Evolutionary conservation across 2,888 invertebrate species (phyloP), one percentile per base, ranked within the genome.

Genomic region (Macaria liturata): DNA sequence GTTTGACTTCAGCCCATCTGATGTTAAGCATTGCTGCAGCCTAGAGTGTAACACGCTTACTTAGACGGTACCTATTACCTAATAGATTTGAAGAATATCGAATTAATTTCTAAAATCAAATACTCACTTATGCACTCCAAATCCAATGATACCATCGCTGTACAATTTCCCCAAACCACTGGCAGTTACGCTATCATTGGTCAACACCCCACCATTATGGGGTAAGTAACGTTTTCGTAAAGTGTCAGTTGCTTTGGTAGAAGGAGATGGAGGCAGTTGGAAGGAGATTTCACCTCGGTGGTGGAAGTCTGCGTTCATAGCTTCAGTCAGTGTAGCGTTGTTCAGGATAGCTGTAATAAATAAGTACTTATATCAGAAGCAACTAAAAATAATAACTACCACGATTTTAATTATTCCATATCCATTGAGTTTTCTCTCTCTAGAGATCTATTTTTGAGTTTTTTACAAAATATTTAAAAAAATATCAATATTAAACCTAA

Each of bases 271-370:
- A 39, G 89, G 83, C 65, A 95, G 93, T 67, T 93, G 94, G 67
- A 95, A 95, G 6, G 93, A 87, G 7, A 95, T 92, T 0, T 95
- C 94, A 0, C 95, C 95, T 6, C 93, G 64, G 49, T 81, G 81
- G 2, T 93, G 86, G 84, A 95, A 95, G 47, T 95, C 84, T 0
- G 84, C 74, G 58, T 94, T 93, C 67, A 95, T 78, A n/a, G 92
- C 80, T 8, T 88, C 69, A 4, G 92, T 78, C 4, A 93, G 70
- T 0, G 92, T 88, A 3, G 86, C 83, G 70, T 94, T 94, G 9
- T 83, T 75, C 0, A 94, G 75, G n/a, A 94, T 79, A 57, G 76
- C 94, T 94, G 69, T 1, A 67, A 72, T n/a, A 43, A 40, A 42
- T 47, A 31, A 37, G 0, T 8, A 20, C 9, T n/a, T 8, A 46